phyloP scores from a whole-genome alignment of 2,113 vertebrate genomes.

The Proterorhinus semilunaris region DNA sequence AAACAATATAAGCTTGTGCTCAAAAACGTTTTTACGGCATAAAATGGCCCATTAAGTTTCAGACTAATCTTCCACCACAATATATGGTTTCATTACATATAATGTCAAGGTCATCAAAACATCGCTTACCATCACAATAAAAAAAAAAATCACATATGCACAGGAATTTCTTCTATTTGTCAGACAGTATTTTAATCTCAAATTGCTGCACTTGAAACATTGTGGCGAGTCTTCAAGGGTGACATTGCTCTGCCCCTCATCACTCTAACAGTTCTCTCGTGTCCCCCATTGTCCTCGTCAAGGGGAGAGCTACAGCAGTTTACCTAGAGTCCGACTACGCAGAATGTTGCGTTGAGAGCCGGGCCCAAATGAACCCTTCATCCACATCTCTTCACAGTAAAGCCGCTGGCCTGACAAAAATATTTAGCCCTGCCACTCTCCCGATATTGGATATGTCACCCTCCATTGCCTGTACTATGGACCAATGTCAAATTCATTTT shows the following conservation, averaged over 20 bases:
- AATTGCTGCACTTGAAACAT: neutral
- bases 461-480: conserved; percentile 64
- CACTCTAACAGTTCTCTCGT: conserved; percentile 4
- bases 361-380: conserved; percentile 65
- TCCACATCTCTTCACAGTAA: conserved; percentile 49
- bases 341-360: conserved; percentile 43
- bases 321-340: conserved; percentile 22
- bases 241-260: neutral
- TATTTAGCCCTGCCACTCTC: conserved; percentile 69
- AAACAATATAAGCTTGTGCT: too few relatives aligned
- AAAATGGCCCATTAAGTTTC: neutral
- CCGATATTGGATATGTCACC: conserved; percentile 74
- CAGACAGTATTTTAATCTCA: neutral
- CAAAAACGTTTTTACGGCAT: too few relatives aligned
- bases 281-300: conserved; percentile 3
- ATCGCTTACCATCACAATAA: neutral
- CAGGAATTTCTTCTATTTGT: neutral
- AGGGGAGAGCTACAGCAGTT: conserved; percentile 18
- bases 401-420: conserved; percentile 64
- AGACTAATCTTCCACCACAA: too few relatives aligned
- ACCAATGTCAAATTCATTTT: conserved; percentile 74
- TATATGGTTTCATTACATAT: neutral
- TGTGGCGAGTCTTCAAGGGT: neutral
- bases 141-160: neutral
- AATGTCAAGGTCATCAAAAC: neutral